A percentile compares a stretch with the other conserved stretches of the same genome.
phyloP scores from a whole-genome alignment of 1,140 invertebrate genomes.

The Grapholita molesta region DNA sequence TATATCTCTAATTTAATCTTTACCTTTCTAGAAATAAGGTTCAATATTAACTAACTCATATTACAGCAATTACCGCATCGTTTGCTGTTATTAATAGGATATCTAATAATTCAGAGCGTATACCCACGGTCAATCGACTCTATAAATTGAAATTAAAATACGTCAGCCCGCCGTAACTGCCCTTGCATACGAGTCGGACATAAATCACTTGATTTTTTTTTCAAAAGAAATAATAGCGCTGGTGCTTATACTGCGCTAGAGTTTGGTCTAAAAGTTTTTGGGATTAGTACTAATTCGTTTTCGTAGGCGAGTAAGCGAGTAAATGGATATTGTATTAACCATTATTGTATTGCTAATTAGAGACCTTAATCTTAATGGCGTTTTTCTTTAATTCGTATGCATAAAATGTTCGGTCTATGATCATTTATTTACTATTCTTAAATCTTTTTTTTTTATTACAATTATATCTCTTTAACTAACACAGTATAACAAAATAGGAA shows the following conservation, averaged over 20 bases:
- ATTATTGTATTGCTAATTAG: too few relatives aligned
- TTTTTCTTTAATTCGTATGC: too few relatives aligned
- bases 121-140: conserved; percentile 42
- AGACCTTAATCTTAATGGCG: too few relatives aligned
- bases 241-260: conserved; percentile 37
- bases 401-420: too few relatives aligned
- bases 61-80: conserved; percentile 25
- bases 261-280: conserved; percentile 31
- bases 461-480: too few relatives aligned
- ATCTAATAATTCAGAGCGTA: conserved; percentile 46
- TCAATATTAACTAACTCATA: not conserved
- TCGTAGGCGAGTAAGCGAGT: too few relatives aligned
- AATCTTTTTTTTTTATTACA: too few relatives aligned
- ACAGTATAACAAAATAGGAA: too few relatives aligned
- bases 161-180: conserved; percentile 45
- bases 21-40: not conserved
- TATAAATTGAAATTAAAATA: conserved; percentile 76
- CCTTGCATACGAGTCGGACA: conserved; percentile 52
- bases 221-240: conserved; percentile 62
- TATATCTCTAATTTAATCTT: not conserved
- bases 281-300: not conserved
- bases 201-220: conserved; percentile 65
- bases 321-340: too few relatives aligned
- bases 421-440: too few relatives aligned
- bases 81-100: conserved; percentile 43